Evolutionary conservation across 2,797 vertebrate species (phyloP).

Genomic region (Crypturellus tataupa): DNA sequence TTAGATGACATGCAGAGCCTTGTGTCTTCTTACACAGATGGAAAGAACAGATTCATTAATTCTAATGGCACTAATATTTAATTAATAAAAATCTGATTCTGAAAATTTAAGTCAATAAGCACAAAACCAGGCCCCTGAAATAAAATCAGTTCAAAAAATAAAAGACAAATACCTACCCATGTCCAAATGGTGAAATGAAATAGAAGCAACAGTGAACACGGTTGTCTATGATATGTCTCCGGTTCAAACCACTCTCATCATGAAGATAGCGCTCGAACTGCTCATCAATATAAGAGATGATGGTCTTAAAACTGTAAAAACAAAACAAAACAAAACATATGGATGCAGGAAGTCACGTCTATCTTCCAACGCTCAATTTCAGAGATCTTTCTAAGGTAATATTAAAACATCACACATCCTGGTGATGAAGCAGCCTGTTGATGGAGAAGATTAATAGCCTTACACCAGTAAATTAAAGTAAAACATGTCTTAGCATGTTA

Average conservation of each 20-base stretch:
- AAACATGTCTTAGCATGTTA: background rate
- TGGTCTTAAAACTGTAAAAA: slow-evolving; percentile 92
- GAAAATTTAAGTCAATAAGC: background rate
- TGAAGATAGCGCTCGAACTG: slow-evolving; percentile 99
- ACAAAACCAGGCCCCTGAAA: background rate
- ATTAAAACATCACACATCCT: background rate
- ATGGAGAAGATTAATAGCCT: background rate
- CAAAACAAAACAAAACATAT: background rate
- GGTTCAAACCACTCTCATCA: slow-evolving; percentile 96
- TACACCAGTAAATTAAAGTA: background rate
- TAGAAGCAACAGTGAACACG: slow-evolving; percentile 99
- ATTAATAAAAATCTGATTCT: background rate
- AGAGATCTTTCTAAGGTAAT: background rate
- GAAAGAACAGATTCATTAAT: background rate
- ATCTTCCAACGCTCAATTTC: fast-evolving
- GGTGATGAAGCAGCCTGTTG: background rate
- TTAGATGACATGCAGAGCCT: background rate
- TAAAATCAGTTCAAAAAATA: background rate
- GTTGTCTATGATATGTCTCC: slow-evolving; percentile 96
- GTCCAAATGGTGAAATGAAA: slow-evolving; percentile 98
- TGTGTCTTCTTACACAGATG: background rate
- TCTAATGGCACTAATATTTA: background rate
- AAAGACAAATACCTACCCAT: slow-evolving; percentile 85
- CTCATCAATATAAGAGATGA: slow-evolving; percentile 97
- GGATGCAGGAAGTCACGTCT: background rate